Conservation (phyloP, 2,113 vertebrate species). For the Monarcha castaneiventris region DNA sequence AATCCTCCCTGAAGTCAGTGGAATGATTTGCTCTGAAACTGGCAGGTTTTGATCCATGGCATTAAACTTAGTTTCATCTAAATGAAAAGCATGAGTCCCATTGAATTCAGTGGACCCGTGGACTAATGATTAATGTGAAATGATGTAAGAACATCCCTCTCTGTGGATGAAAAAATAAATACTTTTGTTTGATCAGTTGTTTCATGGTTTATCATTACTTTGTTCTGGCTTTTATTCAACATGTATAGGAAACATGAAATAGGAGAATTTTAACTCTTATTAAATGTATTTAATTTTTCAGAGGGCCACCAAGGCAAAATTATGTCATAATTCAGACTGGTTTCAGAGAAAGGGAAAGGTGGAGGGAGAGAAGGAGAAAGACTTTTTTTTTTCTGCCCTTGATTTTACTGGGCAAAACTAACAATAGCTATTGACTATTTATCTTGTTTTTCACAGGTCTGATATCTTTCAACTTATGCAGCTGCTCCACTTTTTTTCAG, state of each 20-base stretch:
- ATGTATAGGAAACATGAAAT: neutral
- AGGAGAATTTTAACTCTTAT: neutral
- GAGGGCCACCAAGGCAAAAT: constrained; percentile 4
- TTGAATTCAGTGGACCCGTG: neutral
- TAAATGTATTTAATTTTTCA: neutral
- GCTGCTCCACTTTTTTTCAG: neutral
- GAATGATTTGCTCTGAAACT: neutral
- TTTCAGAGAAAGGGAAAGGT: neutral
- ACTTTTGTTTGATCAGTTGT: neutral
- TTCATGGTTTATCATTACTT: neutral
- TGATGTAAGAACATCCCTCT: neutral
- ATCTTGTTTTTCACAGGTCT: neutral
- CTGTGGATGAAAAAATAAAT: neutral
- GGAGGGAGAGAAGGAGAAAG: neutral
- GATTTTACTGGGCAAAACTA: neutral
- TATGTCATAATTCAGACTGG: neutral
- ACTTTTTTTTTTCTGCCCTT: neutral
- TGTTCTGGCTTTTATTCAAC: neutral
- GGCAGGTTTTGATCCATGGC: neutral
- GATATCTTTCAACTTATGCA: neutral
- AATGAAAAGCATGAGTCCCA: neutral
- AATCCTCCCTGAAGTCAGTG: neutral
- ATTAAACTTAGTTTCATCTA: neutral
- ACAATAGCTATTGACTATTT: neutral
- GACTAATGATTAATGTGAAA: neutral